Conservation (phyloP, 2,113 vertebrate species). For the Odontesthes bonariensis region DNA sequence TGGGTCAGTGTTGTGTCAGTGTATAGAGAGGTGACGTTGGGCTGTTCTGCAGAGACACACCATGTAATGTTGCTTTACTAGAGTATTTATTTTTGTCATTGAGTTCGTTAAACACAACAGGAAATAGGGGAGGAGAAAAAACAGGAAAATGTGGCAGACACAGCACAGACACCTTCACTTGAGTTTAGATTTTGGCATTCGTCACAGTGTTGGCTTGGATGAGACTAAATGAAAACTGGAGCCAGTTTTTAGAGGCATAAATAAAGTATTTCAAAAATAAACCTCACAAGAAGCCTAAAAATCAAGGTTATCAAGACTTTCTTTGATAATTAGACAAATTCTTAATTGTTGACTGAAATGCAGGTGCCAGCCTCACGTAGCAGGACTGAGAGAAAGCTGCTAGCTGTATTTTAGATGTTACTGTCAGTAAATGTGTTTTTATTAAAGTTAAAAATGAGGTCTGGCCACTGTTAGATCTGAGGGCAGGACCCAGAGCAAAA, state of each 20-base stretch:
- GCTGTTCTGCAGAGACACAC: neutral
- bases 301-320: neutral
- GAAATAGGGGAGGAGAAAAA: neutral
- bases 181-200: constrained; percentile 35
- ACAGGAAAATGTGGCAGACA: neutral
- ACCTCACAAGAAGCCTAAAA: neutral
- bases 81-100: too few relatives aligned
- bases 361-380: too few relatives aligned
- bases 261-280: neutral
- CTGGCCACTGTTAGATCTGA: too few relatives aligned
- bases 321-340: too few relatives aligned
- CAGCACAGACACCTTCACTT: constrained; percentile 14
- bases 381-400: too few relatives aligned
- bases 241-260: neutral
- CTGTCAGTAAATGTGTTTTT: too few relatives aligned
- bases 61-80: too few relatives aligned
- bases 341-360: too few relatives aligned
- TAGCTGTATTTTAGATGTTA: too few relatives aligned
- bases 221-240: constrained; percentile 1
- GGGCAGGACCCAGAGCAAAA: too few relatives aligned
- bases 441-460: too few relatives aligned
- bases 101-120: too few relatives aligned
- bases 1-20: constrained; percentile 36
- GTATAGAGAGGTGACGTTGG: neutral
- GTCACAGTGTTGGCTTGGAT: neutral